Evolutionary conservation across 2,797 vertebrate genomes (phyloP).

Genomic region (Tragopan temminckii): DNA sequence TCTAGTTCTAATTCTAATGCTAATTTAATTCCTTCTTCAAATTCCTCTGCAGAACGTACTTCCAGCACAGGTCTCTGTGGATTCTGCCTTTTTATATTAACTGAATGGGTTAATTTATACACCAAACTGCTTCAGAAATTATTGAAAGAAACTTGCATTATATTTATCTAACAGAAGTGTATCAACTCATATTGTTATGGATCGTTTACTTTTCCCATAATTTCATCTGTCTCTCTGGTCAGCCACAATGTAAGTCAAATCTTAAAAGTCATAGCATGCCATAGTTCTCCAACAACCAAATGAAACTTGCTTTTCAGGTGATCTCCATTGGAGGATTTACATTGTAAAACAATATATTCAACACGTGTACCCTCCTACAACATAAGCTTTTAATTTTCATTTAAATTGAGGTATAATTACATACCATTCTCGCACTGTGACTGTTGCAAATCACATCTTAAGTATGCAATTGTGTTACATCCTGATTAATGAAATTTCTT

Average conservation of each 20-base stretch:
- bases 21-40: conserved; percentile 40
- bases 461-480: conserved; percentile 72
- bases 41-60: conserved; percentile 35
- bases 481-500: conserved; percentile 75
- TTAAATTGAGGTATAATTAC: conserved; percentile 73
- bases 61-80: conserved; percentile 4
- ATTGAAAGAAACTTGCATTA: conserved; percentile 49
- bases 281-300: not conserved
- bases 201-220: conserved; percentile 32
- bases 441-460: conserved; percentile 68
- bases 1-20: conserved; percentile 17
- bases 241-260: conserved; percentile 10
- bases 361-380: conserved; percentile 16
- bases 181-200: conserved; percentile 47
- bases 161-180: conserved; percentile 47
- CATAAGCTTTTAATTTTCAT: conserved; percentile 67
- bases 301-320: conserved; percentile 30
- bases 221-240: conserved; percentile 52
- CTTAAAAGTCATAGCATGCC: conserved; percentile 26
- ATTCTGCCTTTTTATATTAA: conserved; percentile 37
- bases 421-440: conserved; percentile 60
- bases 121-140: conserved; percentile 51
- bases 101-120: conserved; percentile 52
- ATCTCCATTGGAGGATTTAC: conserved; percentile 27
- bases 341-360: conserved; percentile 42